Conservation (phyloP, 2,797 vertebrate genomes). For the Chiroxiphia lanceolata region DNA sequence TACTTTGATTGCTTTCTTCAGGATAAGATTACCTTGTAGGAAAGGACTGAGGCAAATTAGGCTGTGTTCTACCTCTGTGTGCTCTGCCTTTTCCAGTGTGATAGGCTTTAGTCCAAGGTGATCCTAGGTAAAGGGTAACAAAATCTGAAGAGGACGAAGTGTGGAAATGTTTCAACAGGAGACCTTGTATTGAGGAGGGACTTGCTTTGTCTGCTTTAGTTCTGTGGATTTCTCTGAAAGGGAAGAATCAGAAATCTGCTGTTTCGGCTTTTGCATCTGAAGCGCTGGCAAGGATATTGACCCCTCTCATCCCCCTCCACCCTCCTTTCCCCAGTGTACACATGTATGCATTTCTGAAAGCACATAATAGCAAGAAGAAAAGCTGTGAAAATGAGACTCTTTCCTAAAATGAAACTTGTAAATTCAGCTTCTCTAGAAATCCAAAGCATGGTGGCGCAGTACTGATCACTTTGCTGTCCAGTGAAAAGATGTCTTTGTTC, state of each 20-base stretch:
- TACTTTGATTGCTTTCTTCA: not conserved
- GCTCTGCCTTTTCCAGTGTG: not conserved
- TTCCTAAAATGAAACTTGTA: not conserved
- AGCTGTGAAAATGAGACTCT: not conserved
- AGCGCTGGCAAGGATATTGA: not conserved
- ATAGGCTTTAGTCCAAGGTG: not conserved
- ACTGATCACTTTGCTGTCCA: not conserved
- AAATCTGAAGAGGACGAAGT: not conserved
- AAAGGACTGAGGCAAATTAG: not conserved
- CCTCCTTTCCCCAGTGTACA: not conserved
- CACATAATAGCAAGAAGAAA: not conserved
- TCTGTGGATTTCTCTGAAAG: not conserved
- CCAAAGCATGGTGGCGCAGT: not conserved
- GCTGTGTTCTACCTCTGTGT: accelerated
- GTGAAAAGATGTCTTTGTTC: constrained; percentile 11
- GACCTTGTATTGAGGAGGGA: not conserved
- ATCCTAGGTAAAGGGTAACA: not conserved
- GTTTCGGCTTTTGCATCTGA: not conserved
- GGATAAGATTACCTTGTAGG: not conserved
- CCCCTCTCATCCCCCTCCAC: accelerated
- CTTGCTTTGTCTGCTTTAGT: not conserved
- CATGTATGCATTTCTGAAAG: not conserved
- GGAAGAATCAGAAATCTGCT: not conserved
- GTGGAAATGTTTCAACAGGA: not conserved
- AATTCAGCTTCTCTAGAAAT: not conserved